Percentiles rank a stretch among this genome's conserved stretches.
These are phyloP conservation scores for Drosophila funebris DNA, from an alignment of 1,140 invertebrate species.

Conservation along the genomic window DNA sequence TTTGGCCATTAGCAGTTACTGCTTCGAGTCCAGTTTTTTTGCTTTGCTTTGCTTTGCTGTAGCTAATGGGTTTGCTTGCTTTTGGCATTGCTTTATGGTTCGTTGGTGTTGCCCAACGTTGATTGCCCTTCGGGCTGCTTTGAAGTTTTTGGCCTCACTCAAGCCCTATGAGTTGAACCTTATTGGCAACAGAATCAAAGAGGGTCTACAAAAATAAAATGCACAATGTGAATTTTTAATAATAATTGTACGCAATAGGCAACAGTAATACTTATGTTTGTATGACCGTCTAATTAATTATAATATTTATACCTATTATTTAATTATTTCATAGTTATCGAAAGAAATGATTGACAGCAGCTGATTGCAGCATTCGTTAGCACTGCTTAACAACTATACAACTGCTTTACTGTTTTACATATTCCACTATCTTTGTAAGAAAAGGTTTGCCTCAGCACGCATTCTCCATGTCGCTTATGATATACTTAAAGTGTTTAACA, in stretches of 20 bases:
- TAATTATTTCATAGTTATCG: too few relatives aligned
- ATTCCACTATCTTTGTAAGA: too few relatives aligned
- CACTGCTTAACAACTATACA: too few relatives aligned
- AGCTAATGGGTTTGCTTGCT: conserved; percentile 57
- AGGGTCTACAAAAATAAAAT: not conserved
- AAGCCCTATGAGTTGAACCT: not conserved
- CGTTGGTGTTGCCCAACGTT: conserved; percentile 38
- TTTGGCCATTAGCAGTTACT: conserved; percentile 26
- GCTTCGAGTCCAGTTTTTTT: conserved; percentile 14
- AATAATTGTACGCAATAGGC: not conserved
- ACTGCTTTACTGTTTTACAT: too few relatives aligned
- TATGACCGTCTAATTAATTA: too few relatives aligned
- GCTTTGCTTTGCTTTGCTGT: not conserved
- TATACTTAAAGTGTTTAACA: too few relatives aligned
- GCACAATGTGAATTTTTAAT: not conserved
- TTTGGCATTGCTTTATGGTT: conserved; percentile 51
- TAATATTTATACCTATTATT: too few relatives aligned
- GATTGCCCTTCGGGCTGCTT: conserved; percentile 21
- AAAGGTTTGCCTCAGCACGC: too few relatives aligned
- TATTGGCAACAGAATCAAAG: not conserved
- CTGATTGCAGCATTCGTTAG: too few relatives aligned
- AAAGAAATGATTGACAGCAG: too few relatives aligned
- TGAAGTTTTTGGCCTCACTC: conserved; percentile 19
- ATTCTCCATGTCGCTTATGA: too few relatives aligned
- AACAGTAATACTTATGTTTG: not conserved